Conservation (phyloP, 2,797 vertebrate species). For the Loris lydekkerianus region DNA sequence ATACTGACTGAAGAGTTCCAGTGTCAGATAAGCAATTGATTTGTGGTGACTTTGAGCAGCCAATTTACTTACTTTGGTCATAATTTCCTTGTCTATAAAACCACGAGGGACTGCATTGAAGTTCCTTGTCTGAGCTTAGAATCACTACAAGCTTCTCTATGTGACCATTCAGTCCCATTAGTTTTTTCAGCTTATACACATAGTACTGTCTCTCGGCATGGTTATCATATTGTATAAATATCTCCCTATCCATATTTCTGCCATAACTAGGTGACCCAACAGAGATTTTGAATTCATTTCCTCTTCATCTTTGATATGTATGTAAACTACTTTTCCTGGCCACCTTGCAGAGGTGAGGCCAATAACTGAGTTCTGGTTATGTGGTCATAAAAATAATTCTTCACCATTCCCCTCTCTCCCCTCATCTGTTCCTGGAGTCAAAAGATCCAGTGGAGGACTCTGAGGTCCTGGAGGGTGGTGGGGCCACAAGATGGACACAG, state of each 20-base stretch:
- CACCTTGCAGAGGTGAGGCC: not conserved
- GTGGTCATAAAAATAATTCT: not conserved
- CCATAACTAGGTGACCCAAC: not conserved
- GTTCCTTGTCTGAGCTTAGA: not conserved
- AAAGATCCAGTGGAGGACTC: not conserved
- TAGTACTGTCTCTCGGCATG: not conserved
- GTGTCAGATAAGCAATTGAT: not conserved
- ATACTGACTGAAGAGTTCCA: not conserved
- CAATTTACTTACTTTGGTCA: not conserved
- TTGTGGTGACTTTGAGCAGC: not conserved
- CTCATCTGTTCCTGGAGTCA: not conserved
- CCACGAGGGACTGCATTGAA: not conserved
- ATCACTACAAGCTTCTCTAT: not conserved
- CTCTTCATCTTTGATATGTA: not conserved
- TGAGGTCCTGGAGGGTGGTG: not conserved
- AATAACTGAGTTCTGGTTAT: not conserved
- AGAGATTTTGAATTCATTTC: not conserved
- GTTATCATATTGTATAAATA: not conserved
- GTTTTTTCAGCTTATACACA: not conserved
- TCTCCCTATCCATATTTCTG: not conserved
- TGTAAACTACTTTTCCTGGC: not conserved
- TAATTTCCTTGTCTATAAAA: constrained; percentile 1
- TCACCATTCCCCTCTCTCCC: not conserved
- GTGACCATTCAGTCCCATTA: not conserved
- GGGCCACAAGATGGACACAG: not conserved